Evolutionary conservation across 2,113 vertebrate genomes (phyloP).

Genomic region (Myodes glareolus): DNA sequence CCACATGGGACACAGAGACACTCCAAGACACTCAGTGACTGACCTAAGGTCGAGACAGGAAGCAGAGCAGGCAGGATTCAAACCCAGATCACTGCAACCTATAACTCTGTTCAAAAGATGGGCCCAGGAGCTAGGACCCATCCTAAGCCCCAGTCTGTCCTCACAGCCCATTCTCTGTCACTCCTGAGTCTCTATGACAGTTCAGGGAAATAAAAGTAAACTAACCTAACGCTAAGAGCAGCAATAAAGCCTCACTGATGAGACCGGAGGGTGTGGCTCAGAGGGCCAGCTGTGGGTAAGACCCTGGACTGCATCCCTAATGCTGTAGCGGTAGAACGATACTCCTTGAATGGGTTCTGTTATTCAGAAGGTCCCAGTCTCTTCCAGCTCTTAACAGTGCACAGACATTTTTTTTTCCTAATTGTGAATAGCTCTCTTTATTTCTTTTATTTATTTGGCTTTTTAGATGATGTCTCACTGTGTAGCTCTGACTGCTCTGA

Average conservation of each 20-base stretch:
- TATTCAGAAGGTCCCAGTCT: background rate
- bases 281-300: rapidly evolving
- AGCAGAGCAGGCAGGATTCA: background rate
- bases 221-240: background rate
- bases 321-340: too few relatives aligned
- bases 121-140: background rate
- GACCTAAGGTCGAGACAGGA: background rate
- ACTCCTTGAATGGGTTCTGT: background rate
- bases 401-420: background rate
- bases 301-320: background rate
- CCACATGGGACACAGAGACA: background rate
- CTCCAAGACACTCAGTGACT: background rate
- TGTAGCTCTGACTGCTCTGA: background rate
- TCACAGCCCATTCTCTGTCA: background rate
- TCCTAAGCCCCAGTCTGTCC: background rate
- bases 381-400: background rate
- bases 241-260: background rate
- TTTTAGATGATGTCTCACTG: background rate
- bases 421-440: background rate
- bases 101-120: background rate
- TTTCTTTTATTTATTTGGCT: background rate
- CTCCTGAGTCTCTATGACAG: background rate
- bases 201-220: background rate
- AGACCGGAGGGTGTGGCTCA: background rate
- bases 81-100: background rate